Evolutionary conservation across 1,140 invertebrate species (phyloP).

Genomic region (Helicoverpa zea): DNA sequence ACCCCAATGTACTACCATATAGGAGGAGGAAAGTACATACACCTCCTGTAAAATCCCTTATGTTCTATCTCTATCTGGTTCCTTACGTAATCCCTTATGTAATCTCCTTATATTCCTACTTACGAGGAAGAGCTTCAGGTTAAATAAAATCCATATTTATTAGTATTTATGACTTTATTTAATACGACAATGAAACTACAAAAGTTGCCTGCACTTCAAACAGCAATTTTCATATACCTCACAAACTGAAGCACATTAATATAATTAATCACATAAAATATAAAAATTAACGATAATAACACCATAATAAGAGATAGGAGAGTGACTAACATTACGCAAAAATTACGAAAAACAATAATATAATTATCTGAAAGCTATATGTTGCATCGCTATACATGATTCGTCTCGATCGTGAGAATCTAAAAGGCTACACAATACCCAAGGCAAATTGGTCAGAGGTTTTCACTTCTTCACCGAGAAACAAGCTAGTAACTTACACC

Average conservation of each 20-base stretch:
- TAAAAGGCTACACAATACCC: constrained; percentile 83
- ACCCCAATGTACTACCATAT: too few species aligned
- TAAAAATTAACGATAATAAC: constrained; percentile 79
- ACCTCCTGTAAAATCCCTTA: background rate
- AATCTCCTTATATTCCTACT: too few species aligned
- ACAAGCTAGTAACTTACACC: constrained; percentile 81
- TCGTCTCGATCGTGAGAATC: constrained; percentile 77
- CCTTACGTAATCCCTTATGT: too few species aligned
- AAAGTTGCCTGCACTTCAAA: constrained; percentile 85
- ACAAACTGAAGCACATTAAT: constrained; percentile 83
- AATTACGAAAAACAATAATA: constrained; percentile 66
- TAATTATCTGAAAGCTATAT: constrained; percentile 77
- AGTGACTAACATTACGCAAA: constrained; percentile 74
- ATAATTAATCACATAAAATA: constrained; percentile 77
- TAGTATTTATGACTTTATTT: constrained; percentile 85
- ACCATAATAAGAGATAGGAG: constrained; percentile 69
- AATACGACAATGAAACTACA: constrained; percentile 87
- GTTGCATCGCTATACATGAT: constrained; percentile 83
- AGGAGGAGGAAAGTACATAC: too few species aligned
- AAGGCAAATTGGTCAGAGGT: constrained; percentile 85
- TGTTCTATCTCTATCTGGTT: too few species aligned
- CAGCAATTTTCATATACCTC: constrained; percentile 82
- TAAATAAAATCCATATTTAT: constrained; percentile 62
- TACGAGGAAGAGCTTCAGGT: background rate
- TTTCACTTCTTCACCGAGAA: constrained; percentile 78